phyloP scores from a whole-genome alignment of 2,797 vertebrate genomes.

The Cheirogaleus major region DNA sequence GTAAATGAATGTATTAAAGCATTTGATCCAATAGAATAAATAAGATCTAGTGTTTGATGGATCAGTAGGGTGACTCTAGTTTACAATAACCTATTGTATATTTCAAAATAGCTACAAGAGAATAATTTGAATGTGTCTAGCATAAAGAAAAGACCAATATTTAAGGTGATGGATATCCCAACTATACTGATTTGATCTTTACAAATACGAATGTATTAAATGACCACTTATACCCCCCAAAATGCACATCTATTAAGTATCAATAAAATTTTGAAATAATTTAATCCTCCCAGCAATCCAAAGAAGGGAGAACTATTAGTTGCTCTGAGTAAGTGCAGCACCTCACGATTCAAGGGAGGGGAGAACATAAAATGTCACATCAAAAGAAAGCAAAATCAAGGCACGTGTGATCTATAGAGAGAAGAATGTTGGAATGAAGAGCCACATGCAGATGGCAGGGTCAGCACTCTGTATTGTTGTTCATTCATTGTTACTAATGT shows the following conservation, averaged over 20 bases:
- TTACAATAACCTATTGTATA: neutral
- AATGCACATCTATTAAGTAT: neutral
- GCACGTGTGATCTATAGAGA: rapidly evolving
- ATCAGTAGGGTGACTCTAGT: neutral
- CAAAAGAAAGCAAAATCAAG: neutral
- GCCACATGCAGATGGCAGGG: rapidly evolving
- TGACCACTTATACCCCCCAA: neutral
- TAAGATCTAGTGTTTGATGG: neutral
- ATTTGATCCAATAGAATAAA: neutral
- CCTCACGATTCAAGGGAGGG: neutral
- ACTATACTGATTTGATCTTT: neutral
- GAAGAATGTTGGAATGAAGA: neutral
- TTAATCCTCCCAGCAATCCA: neutral
- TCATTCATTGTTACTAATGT: too few relatives aligned
- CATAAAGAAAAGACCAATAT: neutral
- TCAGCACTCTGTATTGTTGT: neutral
- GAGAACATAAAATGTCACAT: neutral
- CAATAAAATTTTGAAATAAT: neutral
- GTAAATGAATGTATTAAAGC: neutral
- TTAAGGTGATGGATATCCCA: neutral
- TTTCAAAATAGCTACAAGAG: neutral
- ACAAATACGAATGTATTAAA: neutral
- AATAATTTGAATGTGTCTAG: neutral
- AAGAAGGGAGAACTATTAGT: neutral
- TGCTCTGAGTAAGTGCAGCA: neutral